Base-by-base conservation (phyloP, 2,888 invertebrate genomes). In the Andrena flavipes region DNA sequence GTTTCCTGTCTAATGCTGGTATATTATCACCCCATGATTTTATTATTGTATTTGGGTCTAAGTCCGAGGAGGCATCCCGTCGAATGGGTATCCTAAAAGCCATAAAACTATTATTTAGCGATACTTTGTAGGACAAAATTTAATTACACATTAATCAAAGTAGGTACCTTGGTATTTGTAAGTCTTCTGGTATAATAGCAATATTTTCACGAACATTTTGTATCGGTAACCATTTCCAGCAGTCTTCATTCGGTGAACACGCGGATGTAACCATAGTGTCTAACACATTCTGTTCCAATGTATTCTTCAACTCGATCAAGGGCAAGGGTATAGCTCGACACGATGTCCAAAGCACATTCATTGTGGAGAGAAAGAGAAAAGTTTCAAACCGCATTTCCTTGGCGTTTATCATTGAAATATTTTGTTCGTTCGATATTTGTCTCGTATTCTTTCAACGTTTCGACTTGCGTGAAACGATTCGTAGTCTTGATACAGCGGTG, bases 191-290 rank as follows among this genome's bases (percentile, higher is more conserved):
- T 16, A 84, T 8, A 23, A 82, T 56, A 16, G 82, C 60, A 8
- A 69, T 68, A 29, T 76, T 80, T 49, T 82, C 75, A 10, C 63
- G 63, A 62, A 83, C 48, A 20, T 84, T 64, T 30, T 86, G 75
- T 42, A 86, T 59, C 5, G 91, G 87, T 54, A 90, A 69, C 88
- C 87, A 90, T 71, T 84, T 87, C 90, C 90, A 91, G 76, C 92
- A 92, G 35, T 77, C 82, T n/a, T 84, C 89, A 3, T 80, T 88
- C 0, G 87, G 62, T 4, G 88, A 81, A 54, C 92, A 92, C 16
- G 85, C 84, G 10, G 88, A 82, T 20, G 88, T 59, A 13, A 88
- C 81, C 20, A 90, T 74, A 20, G 85, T 56, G 4, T 82, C 63
- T 2, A 85, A 48, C n/a, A 49, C 51, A 7, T 85, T 70, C n/a